A percentile compares a stretch with the other conserved stretches of the same genome.
These are phyloP conservation scores for Troides aeacus DNA, from an alignment of 2,888 invertebrate species.

Conservation along the genomic window DNA sequence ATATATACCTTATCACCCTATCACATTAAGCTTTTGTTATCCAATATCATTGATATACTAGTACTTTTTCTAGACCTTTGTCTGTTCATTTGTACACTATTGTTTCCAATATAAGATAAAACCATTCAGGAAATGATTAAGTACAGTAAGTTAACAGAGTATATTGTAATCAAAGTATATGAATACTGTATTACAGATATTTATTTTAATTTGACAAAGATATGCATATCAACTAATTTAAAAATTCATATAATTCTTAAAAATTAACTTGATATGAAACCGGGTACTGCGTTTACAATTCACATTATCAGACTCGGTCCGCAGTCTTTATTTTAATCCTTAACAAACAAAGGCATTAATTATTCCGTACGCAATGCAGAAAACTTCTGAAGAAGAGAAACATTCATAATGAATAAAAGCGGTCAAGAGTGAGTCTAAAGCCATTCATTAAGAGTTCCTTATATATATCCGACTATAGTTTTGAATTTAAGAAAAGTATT, in stretches of 20 bases:
- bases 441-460: conserved; percentile 21
- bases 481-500: background rate
- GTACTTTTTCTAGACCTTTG: too few species aligned
- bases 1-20: too few species aligned
- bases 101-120: too few species aligned
- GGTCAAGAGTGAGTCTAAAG: conserved; percentile 24
- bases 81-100: too few species aligned
- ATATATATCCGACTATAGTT: background rate
- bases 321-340: conserved; percentile 36
- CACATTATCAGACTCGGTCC: conserved; percentile 31
- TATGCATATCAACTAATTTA: too few species aligned
- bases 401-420: conserved; percentile 29
- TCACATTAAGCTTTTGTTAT: too few species aligned
- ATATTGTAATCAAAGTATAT: too few species aligned
- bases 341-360: conserved; percentile 37
- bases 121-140: too few species aligned
- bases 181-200: too few species aligned
- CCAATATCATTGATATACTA: background rate
- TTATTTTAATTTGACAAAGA: too few species aligned
- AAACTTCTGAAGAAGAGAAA: conserved; percentile 33
- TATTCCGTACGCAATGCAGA: conserved; percentile 36
- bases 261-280: conserved; percentile 21
- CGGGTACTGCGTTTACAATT: conserved; percentile 24
- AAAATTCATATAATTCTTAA: background rate
- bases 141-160: too few species aligned